Evolutionary conservation across 2,113 vertebrate genomes (phyloP), one percentile per base, ranked within the genome.

Genomic region (Stegastes partitus): DNA sequence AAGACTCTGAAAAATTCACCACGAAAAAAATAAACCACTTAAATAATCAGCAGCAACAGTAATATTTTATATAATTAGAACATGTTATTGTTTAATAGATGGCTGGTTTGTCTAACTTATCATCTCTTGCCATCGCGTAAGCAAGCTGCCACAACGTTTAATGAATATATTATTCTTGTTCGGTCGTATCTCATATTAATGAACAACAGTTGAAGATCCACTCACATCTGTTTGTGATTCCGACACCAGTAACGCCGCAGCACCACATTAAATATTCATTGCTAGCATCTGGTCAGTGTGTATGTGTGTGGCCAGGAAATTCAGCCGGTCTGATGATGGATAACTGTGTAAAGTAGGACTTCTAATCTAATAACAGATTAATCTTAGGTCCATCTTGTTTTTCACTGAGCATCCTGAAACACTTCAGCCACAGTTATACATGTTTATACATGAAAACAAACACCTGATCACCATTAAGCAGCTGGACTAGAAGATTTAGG

Each of bases 251-350:
- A 64, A 54, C 2, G 61, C 61, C 28, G 49, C 79, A 70, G 47
- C 44, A 53, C 23, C 37, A 69, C 51, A 79, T 86, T 70, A 86
- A 91, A 86, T 85, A 87, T 90, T 91, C 65, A 88, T 64, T 37
- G 34, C 37, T 37, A 56, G 74, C 83, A 85, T 77, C 83, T 89
- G 89, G 78, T 85, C 72, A 72, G 22, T 77, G 59, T 76, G 37
- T 39, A 68, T 34, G 31, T 61, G 63, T 85, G 61, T 70, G 78
- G 28, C 22, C 21, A 37, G 59, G 62, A 81, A 79, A 74, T 18
- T 2, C 8, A 49, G 49, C 1, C 11, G 0, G 1, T 4, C 14
- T 0, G 16, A 44, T 39, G 45, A 80, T 75, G 28, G 66, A 81
- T 59, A 23, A 51, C 6, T 23, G 22, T 26, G 18, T 64, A 6